Evolutionary conservation across 1,140 invertebrate species (phyloP), one percentile per base, ranked within the genome.

Genomic region (Leptopilina clavipes): DNA sequence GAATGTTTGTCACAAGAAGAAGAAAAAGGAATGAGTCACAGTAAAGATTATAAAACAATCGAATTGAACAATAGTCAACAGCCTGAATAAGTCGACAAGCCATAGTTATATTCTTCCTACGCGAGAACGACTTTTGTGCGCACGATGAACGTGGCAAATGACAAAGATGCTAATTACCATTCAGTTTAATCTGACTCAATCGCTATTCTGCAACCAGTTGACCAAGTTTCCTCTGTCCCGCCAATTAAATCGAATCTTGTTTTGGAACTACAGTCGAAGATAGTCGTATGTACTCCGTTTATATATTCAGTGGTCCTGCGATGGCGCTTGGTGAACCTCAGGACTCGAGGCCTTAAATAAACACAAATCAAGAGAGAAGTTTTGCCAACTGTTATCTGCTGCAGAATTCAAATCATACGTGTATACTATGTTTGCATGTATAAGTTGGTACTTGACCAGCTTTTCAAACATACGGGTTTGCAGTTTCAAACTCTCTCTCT

Each of bases 361-460:
- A 79, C 72, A 76, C 72, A 76, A n/a, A 40, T 9, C 17, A 19
- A 31, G 73, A 76, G 48, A 11, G 37, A 79, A 80, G 74, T 82
- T 81, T 79, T 44, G 70, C 44, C n/a, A 25, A 80, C 72, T 75
- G 56, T 79, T 80, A 81, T 78, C 77, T 81, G 76, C 74, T 73
- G 71, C 76, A 76, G 74, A 83, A 81, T 81, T 81, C 78, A 76
- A 81, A 80, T 81, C 73, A 43, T 59, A 31, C 72, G 78, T 76
- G 77, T 77, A 81, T 79, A 31, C 76, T 76, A 48, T 77, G 77
- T 75, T 76, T n/a, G 25, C 25, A 22, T 65, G 12, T 31, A 14
- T 65, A 65, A 65, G 22, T 65, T 65, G 25, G 25, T 65, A 65
- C 59, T 65, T 65, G 59, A 65, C 59, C 19, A 65, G 71, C 76